Base-by-base conservation (phyloP, 2,113 vertebrate species). In the Pangasianodon gigas region DNA sequence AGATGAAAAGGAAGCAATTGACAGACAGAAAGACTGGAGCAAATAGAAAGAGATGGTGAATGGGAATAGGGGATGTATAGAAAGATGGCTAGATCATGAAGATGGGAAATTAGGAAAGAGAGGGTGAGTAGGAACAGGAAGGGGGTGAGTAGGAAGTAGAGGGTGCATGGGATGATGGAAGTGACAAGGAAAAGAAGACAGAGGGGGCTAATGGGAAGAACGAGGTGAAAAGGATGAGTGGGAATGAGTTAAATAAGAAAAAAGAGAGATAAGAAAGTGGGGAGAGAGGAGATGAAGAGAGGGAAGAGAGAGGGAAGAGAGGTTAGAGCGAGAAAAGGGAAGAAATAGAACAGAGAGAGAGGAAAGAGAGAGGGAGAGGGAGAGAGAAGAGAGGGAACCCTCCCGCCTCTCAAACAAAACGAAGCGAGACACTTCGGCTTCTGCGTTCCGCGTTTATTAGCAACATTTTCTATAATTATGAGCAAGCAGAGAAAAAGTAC, bases 401-500 rank as follows among this genome's bases (percentile, higher is more conserved):
- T 84, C 54, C 11, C 65, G n/a, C 69, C 71, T 69, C 87, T 85
- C 26, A 81, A 92, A 93, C 89, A 92, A 92, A 95, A 94, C 93
- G 88, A 95, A 95, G 92, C 92, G 93, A 94, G 94, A 96, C 96
- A 95, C 92, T 93, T 93, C 90, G 94, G 94, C 92, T 97, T 97
- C 48, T 94, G 95, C 94, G 96, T 97, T 95, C 97, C 95, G 16
- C 95, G 96, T 99, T 99, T 99, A 99, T 99, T 99, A 95, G 95
- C 96, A 95, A 96, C 88, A 90, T 62, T 95, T 96, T 96, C 95
- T 96, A 95, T 96, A 95, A 94, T 94, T 97, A 96, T 94, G 94
- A 98, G 97, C 98, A 98, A 97, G 97, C 97, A 98, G 96, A 97
- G 96, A 97, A 89, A 95, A 93, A 89, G 97, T 97, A 98, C 96